These are phyloP conservation scores for Cisticola juncidis DNA, from an alignment of 2,113 vertebrate genomes.

Conservation along the genomic window DNA sequence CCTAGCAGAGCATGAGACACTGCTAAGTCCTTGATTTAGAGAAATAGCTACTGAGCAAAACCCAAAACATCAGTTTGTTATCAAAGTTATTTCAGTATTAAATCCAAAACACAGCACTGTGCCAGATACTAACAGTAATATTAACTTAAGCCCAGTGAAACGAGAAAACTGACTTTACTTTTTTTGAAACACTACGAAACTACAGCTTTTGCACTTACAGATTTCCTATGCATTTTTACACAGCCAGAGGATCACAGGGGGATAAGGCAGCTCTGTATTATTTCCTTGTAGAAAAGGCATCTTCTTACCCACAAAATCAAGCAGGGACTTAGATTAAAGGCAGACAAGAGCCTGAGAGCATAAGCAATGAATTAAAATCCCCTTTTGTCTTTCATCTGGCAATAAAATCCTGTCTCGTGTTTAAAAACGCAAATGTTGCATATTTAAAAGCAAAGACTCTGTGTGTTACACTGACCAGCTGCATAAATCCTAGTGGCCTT, in stretches of 20 bases:
- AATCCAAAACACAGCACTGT: not conserved
- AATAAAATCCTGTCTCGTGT: not conserved
- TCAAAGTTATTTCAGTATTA: not conserved
- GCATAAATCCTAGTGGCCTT: constrained; percentile 68
- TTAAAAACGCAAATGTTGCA: not conserved
- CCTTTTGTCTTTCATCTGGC: not conserved
- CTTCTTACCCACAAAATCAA: not conserved
- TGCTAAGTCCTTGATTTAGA: not conserved
- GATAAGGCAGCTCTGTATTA: not conserved
- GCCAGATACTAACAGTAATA: not conserved
- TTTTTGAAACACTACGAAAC: not conserved
- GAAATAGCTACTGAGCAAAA: not conserved
- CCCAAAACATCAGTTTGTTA: not conserved
- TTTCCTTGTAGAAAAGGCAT: not conserved
- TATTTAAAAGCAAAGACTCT: constrained; percentile 11
- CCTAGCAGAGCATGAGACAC: too few relatives aligned
- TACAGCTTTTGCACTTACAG: not conserved
- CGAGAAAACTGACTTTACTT: not conserved
- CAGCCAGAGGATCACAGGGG: not conserved
- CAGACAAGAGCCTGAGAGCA: not conserved
- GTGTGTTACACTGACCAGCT: not conserved
- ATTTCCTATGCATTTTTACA: not conserved
- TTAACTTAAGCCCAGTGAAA: not conserved
- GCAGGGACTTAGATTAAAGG: not conserved
- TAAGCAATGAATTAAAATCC: constrained; percentile 16